These are phyloP conservation scores for Lissocephala sabroskyi DNA, from an alignment of 2,888 invertebrate genomes.

Conservation along the genomic window DNA sequence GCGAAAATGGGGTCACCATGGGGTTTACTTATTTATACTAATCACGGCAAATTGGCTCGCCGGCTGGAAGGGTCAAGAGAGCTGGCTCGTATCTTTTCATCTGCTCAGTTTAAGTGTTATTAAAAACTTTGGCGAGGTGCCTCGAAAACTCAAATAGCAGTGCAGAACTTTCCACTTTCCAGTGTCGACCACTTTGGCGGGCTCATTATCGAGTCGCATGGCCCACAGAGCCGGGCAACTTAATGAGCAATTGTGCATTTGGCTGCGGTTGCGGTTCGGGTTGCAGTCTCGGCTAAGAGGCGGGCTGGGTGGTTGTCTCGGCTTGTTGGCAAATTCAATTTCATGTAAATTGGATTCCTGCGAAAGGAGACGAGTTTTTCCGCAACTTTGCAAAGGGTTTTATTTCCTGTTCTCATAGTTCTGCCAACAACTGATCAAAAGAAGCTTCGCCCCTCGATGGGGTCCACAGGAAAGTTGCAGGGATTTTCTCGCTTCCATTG, in stretches of 20 bases:
- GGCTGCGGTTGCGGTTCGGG: conserved; percentile 9
- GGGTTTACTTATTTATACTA: conserved; percentile 60
- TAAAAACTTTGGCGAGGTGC: conserved; percentile 45
- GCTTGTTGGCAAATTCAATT: conserved; percentile 4
- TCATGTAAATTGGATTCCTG: conserved; percentile 27
- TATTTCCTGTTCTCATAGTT: conserved; percentile 1
- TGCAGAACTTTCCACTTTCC: not conserved
- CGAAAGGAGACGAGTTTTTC: not conserved
- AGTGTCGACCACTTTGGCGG: conserved; percentile 25
- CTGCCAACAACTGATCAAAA: too few relatives aligned
- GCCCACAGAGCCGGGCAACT: too few relatives aligned
- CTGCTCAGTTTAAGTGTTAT: conserved; percentile 47
- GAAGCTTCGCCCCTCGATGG: too few relatives aligned
- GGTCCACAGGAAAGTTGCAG: too few relatives aligned
- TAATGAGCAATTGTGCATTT: conserved; percentile 32
- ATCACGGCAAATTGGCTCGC: conserved; percentile 44
- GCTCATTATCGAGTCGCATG: too few relatives aligned
- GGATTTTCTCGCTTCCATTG: too few relatives aligned
- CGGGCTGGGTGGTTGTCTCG: too few relatives aligned
- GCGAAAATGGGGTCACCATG: conserved; percentile 62
- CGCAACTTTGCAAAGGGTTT: too few relatives aligned
- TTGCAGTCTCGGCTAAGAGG: not conserved
- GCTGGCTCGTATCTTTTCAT: conserved; percentile 12
- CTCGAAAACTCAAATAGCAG: conserved; percentile 31
- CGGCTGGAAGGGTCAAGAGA: not conserved